A percentile compares a stretch with the other conserved stretches of the same genome.
Conservation (phyloP, 2,888 invertebrate genomes). For the Chrysomela aeneicollis region DNA sequence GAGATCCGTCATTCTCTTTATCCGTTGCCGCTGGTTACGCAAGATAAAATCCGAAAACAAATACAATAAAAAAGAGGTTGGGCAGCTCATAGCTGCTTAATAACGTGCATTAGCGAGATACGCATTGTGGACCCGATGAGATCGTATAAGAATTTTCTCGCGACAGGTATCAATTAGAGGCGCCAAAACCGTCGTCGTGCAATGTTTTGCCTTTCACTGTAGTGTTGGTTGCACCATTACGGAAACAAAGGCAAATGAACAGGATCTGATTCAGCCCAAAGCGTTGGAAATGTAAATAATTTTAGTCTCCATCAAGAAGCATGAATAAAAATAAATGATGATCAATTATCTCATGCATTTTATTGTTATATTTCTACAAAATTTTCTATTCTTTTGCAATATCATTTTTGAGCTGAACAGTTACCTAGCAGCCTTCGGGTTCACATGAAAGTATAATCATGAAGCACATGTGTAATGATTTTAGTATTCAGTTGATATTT, state of each 20-base stretch:
- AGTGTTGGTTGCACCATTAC: constrained; percentile 32
- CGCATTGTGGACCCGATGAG: constrained; percentile 6
- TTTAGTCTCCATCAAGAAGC: no score
- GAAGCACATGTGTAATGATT: no score
- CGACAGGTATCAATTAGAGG: constrained; percentile 43
- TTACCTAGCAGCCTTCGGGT: no score
- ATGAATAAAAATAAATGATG: no score
- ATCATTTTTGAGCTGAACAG: no score
- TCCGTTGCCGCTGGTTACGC: constrained; percentile 9
- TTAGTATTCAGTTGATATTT: no score
- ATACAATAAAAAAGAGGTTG: constrained; percentile 16
- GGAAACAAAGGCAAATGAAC: constrained; percentile 32
- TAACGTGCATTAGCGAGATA: constrained; percentile 20
- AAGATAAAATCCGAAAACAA: constrained; percentile 11
- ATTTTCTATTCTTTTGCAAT: no score
- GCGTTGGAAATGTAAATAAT: not conserved
- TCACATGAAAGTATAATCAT: no score
- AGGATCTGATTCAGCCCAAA: constrained; percentile 18
- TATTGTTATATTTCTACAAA: no score
- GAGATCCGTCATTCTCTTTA: not conserved
- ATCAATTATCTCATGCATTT: no score
- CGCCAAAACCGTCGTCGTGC: constrained; percentile 41
- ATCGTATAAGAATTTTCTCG: constrained; percentile 25
- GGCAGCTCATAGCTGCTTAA: constrained; percentile 13
- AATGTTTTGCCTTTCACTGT: constrained; percentile 24